These are phyloP conservation scores for Heliconius charithonia DNA, from an alignment of 2,888 invertebrate genomes.

Conservation along the genomic window DNA sequence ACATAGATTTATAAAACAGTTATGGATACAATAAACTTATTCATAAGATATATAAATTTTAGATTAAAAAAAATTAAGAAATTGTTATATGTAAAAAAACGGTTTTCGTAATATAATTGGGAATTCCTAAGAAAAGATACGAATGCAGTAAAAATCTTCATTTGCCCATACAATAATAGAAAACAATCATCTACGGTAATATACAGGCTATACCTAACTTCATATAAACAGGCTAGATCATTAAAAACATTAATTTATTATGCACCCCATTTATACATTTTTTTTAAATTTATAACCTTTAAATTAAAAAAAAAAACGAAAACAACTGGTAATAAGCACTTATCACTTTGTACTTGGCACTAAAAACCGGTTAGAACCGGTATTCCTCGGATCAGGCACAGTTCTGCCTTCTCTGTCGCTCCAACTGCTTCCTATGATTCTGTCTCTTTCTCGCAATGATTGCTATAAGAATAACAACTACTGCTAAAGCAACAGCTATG, in stretches of 20 bases:
- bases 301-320: constrained; percentile 3
- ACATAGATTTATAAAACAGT: background rate
- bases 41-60: background rate
- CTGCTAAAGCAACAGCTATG: constrained; percentile 72
- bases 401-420: constrained; percentile 76
- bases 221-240: constrained; percentile 7
- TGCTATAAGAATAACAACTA: constrained; percentile 71
- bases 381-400: constrained; percentile 81
- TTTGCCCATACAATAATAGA: background rate
- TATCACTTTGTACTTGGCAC: constrained; percentile 49
- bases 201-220: background rate
- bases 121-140: no score
- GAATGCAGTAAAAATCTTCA: no score
- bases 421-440: constrained; percentile 77
- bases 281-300: constrained; percentile 4
- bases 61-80: no score
- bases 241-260: background rate
- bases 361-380: constrained; percentile 80
- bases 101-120: no score
- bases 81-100: no score
- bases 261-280: constrained; percentile 1
- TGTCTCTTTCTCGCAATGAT: constrained; percentile 80
- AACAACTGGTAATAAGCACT: constrained; percentile 34
- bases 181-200: background rate
- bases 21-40: no score